These are phyloP conservation scores for Cotesia typhae DNA, from an alignment of 1,140 invertebrate species.

Conservation along the genomic window DNA sequence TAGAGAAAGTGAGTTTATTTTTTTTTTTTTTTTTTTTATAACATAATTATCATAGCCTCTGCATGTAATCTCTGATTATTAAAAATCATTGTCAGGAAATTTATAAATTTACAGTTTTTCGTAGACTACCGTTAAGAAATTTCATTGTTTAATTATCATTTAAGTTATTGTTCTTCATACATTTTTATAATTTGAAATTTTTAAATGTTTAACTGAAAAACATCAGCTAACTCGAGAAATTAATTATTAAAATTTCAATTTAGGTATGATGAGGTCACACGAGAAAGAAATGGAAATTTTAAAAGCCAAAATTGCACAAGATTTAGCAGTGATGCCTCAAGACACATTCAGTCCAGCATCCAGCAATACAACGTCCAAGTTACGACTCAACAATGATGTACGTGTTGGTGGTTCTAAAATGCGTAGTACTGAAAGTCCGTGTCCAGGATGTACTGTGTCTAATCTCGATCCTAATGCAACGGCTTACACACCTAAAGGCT, in stretches of 20 bases:
- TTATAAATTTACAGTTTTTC: no score
- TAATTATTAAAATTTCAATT: constrained; percentile 46
- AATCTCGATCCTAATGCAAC: constrained; percentile 91
- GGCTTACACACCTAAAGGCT: constrained; percentile 86
- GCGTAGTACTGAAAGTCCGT: constrained; percentile 59
- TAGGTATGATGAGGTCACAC: constrained; percentile 80
- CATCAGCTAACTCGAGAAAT: not conserved
- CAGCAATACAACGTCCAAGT: constrained; percentile 68
- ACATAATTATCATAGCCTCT: constrained; percentile 19
- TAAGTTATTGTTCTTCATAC: no score
- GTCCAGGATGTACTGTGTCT: constrained; percentile 68
- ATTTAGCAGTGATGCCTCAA: constrained; percentile 89
- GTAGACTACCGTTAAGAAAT: no score
- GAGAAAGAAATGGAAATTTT: constrained; percentile 92
- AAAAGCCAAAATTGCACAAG: constrained; percentile 89
- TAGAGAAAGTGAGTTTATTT: constrained; percentile 80
- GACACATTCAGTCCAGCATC: constrained; percentile 69
- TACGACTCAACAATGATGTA: constrained; percentile 67
- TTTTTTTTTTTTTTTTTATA: constrained; percentile 38
- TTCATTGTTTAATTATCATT: no score
- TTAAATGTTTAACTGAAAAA: no score
- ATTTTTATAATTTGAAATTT: not conserved
- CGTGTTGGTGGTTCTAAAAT: constrained; percentile 60
- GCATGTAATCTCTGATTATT: not conserved
- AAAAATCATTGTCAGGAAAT: no score